Evolutionary conservation across 1,140 invertebrate species (phyloP), one percentile per base, ranked within the genome.

Genomic region (Magallana gigas): DNA sequence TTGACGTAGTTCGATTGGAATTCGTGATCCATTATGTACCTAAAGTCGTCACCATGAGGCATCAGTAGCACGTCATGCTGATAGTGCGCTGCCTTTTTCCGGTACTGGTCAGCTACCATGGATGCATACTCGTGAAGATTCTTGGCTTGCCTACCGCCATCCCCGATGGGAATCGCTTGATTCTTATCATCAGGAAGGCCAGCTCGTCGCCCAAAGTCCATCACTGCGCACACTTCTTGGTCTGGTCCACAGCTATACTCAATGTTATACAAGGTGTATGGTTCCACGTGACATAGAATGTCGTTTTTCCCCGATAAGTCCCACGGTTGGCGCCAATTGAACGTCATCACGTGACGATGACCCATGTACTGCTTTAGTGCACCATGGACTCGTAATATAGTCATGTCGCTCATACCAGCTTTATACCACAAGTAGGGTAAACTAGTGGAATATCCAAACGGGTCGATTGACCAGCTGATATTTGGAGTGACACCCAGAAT

Each of bases 241-340:
- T 99, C 98, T 0, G 99, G 99, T 0, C 99, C 99, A 95, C 99
- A 99, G 0, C 98, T 98, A 92, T 99, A 99, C 6, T 99, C 99
- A 7, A 99, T 96, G 94, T 99, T 98, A 93, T 99, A 99, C 59
- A 98, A 98, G 94, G 99, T 99, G 94, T 99, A 99, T 23, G 99
- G 99, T 98, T 99, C 99, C 96, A 99, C 96, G 91, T 99, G 99
- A 12, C 98, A 99, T 84, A 99, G 96, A 29, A 99, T 96, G 89
- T 98, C 98, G 0, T 97, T 97, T 16, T 96, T 29, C n/a, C 93
- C 92, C 29, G 86, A 60, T 36, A 29, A 6, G 58, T 91, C 98
- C 98, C 98, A 99, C 60, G 97, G 94, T 94, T 99, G 99, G 57
- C 98, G 96, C 99, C 99, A 99, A 56, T 96, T 95, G 93, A 99